These are phyloP conservation scores for Brachyrhaphis roseni DNA, from an alignment of 2,797 vertebrate genomes.

Conservation along the genomic window DNA sequence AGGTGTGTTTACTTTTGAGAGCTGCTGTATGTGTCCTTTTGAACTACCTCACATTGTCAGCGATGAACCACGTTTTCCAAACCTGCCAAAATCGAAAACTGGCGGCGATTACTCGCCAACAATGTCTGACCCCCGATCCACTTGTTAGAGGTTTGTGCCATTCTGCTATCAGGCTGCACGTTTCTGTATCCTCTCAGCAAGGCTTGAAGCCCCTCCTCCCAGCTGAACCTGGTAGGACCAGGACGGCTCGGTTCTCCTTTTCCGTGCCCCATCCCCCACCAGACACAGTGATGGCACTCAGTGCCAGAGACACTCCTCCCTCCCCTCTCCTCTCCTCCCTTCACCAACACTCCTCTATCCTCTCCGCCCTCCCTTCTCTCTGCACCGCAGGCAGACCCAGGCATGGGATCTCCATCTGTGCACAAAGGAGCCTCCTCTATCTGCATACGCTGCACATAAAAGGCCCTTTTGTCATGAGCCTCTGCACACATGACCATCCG, in stretches of 20 bases:
- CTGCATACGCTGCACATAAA: constrained; percentile 86
- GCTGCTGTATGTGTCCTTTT: neutral
- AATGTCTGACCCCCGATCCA: constrained; percentile 24
- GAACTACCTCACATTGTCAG: constrained; percentile 10
- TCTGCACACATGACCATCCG: constrained; percentile 83
- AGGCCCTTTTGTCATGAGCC: constrained; percentile 87
- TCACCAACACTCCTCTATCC: constrained; percentile 56
- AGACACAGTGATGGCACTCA: constrained; percentile 80
- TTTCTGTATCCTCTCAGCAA: constrained; percentile 43
- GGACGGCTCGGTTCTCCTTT: constrained; percentile 61
- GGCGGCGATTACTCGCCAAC: constrained; percentile 21
- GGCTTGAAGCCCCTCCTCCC: constrained; percentile 49
- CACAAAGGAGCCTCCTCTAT: constrained; percentile 87
- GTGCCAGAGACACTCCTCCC: constrained; percentile 70
- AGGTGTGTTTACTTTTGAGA: neutral
- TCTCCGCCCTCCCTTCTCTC: constrained; percentile 63
- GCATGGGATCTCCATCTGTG: constrained; percentile 83
- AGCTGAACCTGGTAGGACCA: constrained; percentile 64
- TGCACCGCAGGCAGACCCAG: constrained; percentile 76
- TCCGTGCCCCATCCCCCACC: constrained; percentile 66
- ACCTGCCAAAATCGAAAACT: constrained; percentile 18
- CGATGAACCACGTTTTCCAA: neutral
- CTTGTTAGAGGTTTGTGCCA: constrained; percentile 32
- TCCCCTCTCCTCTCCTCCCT: constrained; percentile 54
- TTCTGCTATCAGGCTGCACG: constrained; percentile 36